phyloP scores from a whole-genome alignment of 2,113 vertebrate genomes.

The Oncorhynchus masou region DNA sequence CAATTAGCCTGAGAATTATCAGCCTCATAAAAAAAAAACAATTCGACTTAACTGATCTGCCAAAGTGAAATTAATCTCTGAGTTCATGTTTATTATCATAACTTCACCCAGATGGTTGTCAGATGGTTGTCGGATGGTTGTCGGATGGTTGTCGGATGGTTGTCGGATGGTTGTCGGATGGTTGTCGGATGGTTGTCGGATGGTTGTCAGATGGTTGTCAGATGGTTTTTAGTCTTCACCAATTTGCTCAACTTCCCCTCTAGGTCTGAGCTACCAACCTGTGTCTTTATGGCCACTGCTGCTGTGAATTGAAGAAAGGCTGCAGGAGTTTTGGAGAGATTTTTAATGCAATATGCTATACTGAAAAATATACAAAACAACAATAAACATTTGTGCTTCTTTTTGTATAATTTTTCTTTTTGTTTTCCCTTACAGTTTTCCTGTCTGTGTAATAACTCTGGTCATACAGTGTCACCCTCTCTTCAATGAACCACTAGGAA shows the following conservation, averaged over 20 bases:
- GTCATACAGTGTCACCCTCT: too few relatives aligned
- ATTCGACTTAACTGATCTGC: conserved; percentile 72
- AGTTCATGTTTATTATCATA: conserved; percentile 66
- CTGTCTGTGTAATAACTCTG: too few relatives aligned
- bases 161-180: too few relatives aligned
- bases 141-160: too few relatives aligned
- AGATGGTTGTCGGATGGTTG: too few relatives aligned
- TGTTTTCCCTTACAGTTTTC: too few relatives aligned
- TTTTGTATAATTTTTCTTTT: too few relatives aligned
- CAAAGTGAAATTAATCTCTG: conserved; percentile 70
- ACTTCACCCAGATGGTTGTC: conserved; percentile 21
- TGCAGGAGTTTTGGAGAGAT: background rate
- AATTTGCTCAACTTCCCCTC: conserved; percentile 48
- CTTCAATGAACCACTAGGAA: too few relatives aligned
- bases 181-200: too few relatives aligned
- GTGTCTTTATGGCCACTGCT: conserved; percentile 16
- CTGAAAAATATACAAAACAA: too few relatives aligned
- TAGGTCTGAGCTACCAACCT: background rate
- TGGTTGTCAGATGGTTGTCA: too few relatives aligned
- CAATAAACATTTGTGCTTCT: background rate
- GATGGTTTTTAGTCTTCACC: conserved; percentile 38
- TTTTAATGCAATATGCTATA: background rate
- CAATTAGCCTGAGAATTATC: conserved; percentile 62
- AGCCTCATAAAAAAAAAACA: conserved; percentile 66
- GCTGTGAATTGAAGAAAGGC: background rate